Base-by-base conservation (phyloP, 2,888 invertebrate species). In the Trichogramma evanescens region DNA sequence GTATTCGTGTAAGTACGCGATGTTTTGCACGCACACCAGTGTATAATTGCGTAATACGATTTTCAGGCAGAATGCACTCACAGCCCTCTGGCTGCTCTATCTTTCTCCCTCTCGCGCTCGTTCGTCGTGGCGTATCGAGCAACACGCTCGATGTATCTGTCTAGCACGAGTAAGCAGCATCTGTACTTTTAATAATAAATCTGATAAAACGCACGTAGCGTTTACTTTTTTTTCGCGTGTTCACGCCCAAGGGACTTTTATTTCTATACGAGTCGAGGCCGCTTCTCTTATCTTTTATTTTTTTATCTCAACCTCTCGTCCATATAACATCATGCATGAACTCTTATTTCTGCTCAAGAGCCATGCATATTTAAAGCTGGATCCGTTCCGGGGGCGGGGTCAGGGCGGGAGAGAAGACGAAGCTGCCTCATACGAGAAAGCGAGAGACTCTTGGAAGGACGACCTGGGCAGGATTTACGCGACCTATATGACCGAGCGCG, bases 271-370 rank as follows among this genome's bases (percentile, higher is more conserved):
- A 26, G 26, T 26, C 26, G 26, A 26, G 26, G 2, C 26, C 26
- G 26, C 26, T 26, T 26, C 26, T 26, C 26, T 26, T 26, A 26
- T 26, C 26, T 26, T 26, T 26, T 26, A 26, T 26, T 26, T 26
- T 26, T 26, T 26, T 26, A 26, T 26, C 26, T 26, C 26, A 26
- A 26, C 26, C 26, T 26, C 26, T 26, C 26, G 26, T 26, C 26
- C 26, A 26, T 26, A 26, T 26, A 26, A 26, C 26, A 26, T 26
- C 26, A 26, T 54, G 13, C 45, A 41, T 56, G 52, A 50, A 61
- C 68, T 69, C 70, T 71, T 71, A 67, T 69, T 69, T 67, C 67
- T 69, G 68, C 70, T 73, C 71, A 71, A 69, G 63, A 58, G 62
- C 66, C 65, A 70, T 74, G 73, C 70, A 69, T 70, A 70, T 72